phyloP scores from a whole-genome alignment of 1,140 invertebrate species.

The Drosophila subpulchrella region DNA sequence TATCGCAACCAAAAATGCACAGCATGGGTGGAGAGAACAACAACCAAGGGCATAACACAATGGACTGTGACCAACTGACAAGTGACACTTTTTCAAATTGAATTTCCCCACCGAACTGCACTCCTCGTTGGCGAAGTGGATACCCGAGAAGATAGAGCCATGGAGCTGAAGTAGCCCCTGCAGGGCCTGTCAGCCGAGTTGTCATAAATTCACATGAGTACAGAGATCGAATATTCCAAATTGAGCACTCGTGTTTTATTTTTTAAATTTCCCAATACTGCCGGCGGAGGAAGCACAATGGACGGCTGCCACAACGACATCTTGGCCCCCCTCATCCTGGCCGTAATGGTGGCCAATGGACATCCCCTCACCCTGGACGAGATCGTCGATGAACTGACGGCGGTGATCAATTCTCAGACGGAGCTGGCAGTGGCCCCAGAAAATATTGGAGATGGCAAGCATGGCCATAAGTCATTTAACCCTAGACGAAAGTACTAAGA shows the following conservation, averaged over 20 bases:
- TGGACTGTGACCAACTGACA: constrained; percentile 62
- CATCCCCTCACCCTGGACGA: constrained; percentile 61
- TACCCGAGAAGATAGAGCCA: constrained; percentile 8
- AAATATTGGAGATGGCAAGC: constrained; percentile 7
- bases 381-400: constrained; percentile 44
- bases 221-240: constrained; percentile 21
- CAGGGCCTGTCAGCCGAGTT: constrained; percentile 20
- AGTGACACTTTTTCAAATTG: constrained; percentile 75
- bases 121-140: constrained; percentile 9
- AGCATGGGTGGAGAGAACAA: constrained; percentile 28
- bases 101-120: constrained; percentile 46
- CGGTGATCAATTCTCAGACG: constrained; percentile 38
- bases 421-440: background rate
- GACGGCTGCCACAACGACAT: constrained; percentile 47
- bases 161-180: constrained; percentile 21
- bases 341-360: constrained; percentile 60
- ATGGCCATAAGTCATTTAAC: background rate
- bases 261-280: background rate
- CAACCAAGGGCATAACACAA: constrained; percentile 57
- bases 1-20: constrained; percentile 52
- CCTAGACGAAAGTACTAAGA: background rate
- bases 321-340: constrained; percentile 51
- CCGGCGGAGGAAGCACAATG: constrained; percentile 27
- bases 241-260: constrained; percentile 20
- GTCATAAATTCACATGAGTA: constrained; percentile 38